A percentile compares a stretch with the other conserved stretches of the same genome.
Evolutionary conservation across 2,797 vertebrate species (phyloP).

Genomic region (Tamandua tetradactyla): DNA sequence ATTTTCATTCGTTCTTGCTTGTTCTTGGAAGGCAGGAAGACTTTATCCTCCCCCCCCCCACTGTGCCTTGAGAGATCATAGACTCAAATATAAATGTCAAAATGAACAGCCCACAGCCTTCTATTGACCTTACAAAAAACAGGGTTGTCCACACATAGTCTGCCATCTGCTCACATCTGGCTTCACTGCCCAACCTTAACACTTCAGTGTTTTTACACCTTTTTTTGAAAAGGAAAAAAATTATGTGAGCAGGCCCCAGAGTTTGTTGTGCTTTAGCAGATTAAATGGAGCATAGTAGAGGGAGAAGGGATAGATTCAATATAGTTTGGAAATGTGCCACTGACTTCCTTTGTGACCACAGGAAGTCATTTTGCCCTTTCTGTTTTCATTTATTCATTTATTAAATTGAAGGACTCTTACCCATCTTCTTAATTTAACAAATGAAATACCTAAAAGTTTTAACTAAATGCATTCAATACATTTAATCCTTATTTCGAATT

Average conservation of each 20-base stretch:
- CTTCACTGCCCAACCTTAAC: constrained; percentile 59
- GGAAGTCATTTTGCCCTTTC: constrained; percentile 45
- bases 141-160: neutral
- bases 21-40: neutral
- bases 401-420: neutral
- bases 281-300: constrained; percentile 32
- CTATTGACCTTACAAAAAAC: constrained; percentile 26
- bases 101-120: neutral
- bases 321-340: constrained; percentile 38
- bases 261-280: neutral
- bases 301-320: constrained; percentile 1
- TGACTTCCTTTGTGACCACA: neutral
- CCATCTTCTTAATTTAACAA: neutral
- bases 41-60: neutral
- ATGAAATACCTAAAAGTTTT: neutral
- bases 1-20: neutral
- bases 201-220: constrained; percentile 15
- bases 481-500: neutral
- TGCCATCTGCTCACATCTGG: constrained; percentile 59
- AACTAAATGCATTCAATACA: neutral
- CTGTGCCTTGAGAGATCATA: neutral
- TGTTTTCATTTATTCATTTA: constrained; percentile 1
- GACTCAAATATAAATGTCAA: neutral
- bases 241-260: constrained; percentile 23
- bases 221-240: constrained; percentile 26